Evolutionary conservation across 2,113 vertebrate species (phyloP).

Genomic region (Morone chrysops): DNA sequence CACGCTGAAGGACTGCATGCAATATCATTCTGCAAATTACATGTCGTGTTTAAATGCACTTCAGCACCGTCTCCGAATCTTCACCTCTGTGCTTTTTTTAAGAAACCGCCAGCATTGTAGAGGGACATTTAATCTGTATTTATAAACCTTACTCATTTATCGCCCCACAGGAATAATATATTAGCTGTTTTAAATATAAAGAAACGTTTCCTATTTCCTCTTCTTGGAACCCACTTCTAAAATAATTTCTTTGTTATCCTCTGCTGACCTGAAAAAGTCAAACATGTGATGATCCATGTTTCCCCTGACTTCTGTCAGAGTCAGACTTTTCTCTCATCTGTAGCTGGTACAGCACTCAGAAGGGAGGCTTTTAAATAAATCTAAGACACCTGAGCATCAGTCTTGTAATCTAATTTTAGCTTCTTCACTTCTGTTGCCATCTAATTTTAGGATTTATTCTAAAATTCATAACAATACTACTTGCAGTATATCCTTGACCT

Average conservation of each 20-base stretch:
- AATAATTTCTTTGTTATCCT: slow-evolving; percentile 43
- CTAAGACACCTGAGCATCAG: slow-evolving; percentile 32
- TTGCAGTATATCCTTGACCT: slow-evolving; percentile 11
- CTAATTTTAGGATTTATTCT: slow-evolving; percentile 46
- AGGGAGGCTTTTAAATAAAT: slow-evolving; percentile 42
- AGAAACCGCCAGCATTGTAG: no score
- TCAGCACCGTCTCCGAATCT: background rate
- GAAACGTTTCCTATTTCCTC: background rate
- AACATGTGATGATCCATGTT: slow-evolving; percentile 51
- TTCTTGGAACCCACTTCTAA: background rate
- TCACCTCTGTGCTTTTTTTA: background rate
- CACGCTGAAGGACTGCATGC: background rate
- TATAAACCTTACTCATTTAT: background rate
- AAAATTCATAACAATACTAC: background rate
- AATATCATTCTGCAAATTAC: background rate
- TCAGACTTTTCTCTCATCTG: slow-evolving; percentile 42
- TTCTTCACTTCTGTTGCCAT: slow-evolving; percentile 22
- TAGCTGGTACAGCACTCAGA: slow-evolving; percentile 7
- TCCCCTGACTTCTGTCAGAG: slow-evolving; percentile 47
- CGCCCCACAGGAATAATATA: background rate
- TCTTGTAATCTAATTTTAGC: slow-evolving; percentile 62
- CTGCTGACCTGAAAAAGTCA: slow-evolving; percentile 59
- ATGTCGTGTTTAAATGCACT: background rate
- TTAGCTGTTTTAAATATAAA: background rate
- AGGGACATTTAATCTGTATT: background rate